Percentiles rank a stretch among this genome's conserved stretches.
Conservation (phyloP, 2,888 invertebrate genomes). For the Hartigia nigra region DNA sequence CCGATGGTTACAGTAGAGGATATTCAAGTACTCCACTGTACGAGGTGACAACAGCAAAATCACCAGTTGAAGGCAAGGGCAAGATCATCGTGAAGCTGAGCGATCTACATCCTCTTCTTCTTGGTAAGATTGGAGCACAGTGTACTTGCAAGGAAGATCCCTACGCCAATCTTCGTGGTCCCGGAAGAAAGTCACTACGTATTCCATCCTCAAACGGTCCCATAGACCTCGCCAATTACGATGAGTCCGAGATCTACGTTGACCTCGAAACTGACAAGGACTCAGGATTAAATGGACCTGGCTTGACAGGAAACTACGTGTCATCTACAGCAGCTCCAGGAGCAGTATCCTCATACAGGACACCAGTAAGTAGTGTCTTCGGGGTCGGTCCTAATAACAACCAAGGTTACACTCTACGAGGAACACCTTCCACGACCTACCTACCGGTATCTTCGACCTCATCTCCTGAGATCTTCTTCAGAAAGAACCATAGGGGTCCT, state of each 20-base stretch:
- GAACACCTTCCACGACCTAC: slow-evolving; percentile 27
- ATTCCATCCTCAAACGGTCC: slow-evolving; percentile 55
- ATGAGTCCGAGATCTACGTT: slow-evolving; percentile 61
- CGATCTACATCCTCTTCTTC: slow-evolving; percentile 77
- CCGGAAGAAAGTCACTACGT: slow-evolving; percentile 45
- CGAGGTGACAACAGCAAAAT: slow-evolving; percentile 27
- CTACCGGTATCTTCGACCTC: slow-evolving; percentile 23
- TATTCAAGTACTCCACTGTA: slow-evolving; percentile 27
- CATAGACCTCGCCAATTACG: slow-evolving; percentile 58
- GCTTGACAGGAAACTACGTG: slow-evolving; percentile 9
- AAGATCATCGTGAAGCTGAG: slow-evolving; percentile 76
- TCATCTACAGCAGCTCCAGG: slow-evolving; percentile 12
- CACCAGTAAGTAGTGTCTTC: slow-evolving; percentile 28
- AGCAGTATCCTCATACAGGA: slow-evolving; percentile 11
- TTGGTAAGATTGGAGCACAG: slow-evolving; percentile 79
- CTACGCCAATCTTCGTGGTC: slow-evolving; percentile 53
- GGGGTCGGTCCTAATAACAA: slow-evolving; percentile 4
- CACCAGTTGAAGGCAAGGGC: slow-evolving; percentile 55
- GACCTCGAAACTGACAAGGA: slow-evolving; percentile 46
- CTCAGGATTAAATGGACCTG: slow-evolving; percentile 1
- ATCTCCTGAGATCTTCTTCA: slow-evolving; percentile 9
- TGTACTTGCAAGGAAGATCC: slow-evolving; percentile 73
- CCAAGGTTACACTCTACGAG: slow-evolving; percentile 5
- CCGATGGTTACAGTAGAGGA: slow-evolving; percentile 34
- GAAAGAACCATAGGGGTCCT: not conserved